phyloP scores from a whole-genome alignment of 1,140 invertebrate species.

The Campoletis sonorensis region DNA sequence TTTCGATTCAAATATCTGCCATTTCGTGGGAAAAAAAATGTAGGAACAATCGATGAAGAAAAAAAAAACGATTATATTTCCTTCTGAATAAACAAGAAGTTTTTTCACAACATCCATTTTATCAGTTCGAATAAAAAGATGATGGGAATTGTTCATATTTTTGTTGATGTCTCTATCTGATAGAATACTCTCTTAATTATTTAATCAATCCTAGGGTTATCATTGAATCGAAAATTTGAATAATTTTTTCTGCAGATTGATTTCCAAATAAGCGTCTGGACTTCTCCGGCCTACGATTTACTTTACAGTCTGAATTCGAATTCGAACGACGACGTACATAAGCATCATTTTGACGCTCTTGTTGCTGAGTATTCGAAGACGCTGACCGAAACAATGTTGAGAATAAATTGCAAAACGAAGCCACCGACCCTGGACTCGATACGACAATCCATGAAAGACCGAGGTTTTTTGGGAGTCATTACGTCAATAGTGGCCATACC shows the following conservation, averaged over 20 bases:
- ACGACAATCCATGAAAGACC: background rate
- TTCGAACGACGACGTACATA: background rate
- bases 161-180: too few species aligned
- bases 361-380: background rate
- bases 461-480: background rate
- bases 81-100: too few species aligned
- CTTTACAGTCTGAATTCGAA: background rate
- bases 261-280: conserved; percentile 9
- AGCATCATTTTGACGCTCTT: background rate
- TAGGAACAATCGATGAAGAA: too few species aligned
- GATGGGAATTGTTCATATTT: too few species aligned
- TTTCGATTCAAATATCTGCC: too few species aligned
- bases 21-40: too few species aligned
- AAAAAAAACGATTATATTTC: too few species aligned
- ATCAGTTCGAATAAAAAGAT: too few species aligned
- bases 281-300: background rate
- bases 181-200: too few species aligned
- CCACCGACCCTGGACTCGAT: background rate
- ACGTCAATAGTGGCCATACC: background rate
- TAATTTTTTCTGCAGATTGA: conserved; percentile 17
- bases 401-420: background rate
- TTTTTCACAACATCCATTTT: too few species aligned
- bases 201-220: too few species aligned
- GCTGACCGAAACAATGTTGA: background rate
- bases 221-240: background rate